A percentile compares a stretch with the other conserved stretches of the same genome.
phyloP scores from a whole-genome alignment of 2,888 invertebrate species.

The Lucinisca nassula region DNA sequence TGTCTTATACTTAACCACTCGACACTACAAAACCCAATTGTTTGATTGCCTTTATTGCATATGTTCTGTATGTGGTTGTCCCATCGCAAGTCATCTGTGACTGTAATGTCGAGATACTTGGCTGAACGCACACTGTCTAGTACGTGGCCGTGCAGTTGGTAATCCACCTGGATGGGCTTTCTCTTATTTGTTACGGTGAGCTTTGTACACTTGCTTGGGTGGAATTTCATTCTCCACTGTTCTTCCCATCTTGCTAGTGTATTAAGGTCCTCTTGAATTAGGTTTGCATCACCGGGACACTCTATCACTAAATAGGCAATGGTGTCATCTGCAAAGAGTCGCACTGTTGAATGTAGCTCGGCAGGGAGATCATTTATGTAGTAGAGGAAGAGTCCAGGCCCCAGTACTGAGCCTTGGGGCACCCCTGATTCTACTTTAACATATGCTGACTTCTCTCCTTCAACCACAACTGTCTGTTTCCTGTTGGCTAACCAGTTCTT shows the following conservation, averaged over 20 bases:
- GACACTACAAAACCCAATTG: too few relatives aligned
- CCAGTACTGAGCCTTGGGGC: constrained; percentile 33
- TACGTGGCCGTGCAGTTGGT: not conserved
- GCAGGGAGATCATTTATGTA: constrained; percentile 34
- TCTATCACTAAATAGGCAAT: constrained; percentile 10
- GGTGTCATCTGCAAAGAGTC: constrained; percentile 41
- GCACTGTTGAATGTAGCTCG: not conserved
- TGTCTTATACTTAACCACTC: too few relatives aligned
- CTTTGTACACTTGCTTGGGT: constrained; percentile 18
- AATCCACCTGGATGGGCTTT: not conserved
- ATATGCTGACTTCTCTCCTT: constrained; percentile 20
- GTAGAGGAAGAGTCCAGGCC: constrained; percentile 16
- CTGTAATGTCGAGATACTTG: constrained; percentile 31
- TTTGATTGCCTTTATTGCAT: not conserved
- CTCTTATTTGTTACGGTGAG: not conserved
- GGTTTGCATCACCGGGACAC: not conserved
- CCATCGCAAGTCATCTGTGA: constrained; percentile 39
- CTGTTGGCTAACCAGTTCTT: constrained; percentile 20
- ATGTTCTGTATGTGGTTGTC: not conserved
- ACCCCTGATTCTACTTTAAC: too few relatives aligned
- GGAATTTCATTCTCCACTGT: constrained; percentile 15
- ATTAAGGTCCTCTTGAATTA: constrained; percentile 15
- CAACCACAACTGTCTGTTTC: constrained; percentile 39
- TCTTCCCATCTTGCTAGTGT: not conserved
- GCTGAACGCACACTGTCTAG: not conserved